Evolutionary conservation across 2,797 vertebrate species (phyloP).

Genomic region (Lithobates sylvaticus): DNA sequence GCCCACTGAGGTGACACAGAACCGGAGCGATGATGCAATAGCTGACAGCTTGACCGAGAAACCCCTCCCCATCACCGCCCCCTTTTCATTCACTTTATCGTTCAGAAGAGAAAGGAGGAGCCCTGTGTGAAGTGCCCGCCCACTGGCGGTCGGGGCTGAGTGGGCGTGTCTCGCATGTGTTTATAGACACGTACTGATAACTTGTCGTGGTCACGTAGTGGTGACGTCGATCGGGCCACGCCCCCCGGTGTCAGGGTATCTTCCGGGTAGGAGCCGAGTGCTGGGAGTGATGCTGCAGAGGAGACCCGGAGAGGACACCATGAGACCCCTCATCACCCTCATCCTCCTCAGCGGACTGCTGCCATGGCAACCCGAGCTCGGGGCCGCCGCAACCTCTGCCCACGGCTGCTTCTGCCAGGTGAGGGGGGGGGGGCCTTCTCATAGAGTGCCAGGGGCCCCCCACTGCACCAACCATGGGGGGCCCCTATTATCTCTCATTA

Average conservation of each 20-base stretch:
- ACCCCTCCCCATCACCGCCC: not conserved
- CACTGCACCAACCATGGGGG: too few relatives aligned
- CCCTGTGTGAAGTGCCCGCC: not conserved
- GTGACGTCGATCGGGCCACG: not conserved
- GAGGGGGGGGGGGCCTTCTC: conserved; percentile 32
- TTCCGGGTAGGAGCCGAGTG: conserved; percentile 23
- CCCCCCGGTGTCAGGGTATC: conserved; percentile 12
- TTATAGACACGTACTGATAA: conserved; percentile 18
- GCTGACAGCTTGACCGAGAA: not conserved
- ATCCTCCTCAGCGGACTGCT: conserved; percentile 12
- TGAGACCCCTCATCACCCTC: not conserved
- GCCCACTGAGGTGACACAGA: not conserved
- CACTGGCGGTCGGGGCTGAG: not conserved
- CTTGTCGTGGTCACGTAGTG: not conserved
- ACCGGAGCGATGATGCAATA: not conserved
- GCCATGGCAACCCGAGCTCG: conserved; percentile 28
- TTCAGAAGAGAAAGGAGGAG: not conserved
- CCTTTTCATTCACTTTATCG: not conserved
- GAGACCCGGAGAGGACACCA: not conserved
- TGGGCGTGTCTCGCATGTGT: conserved; percentile 12
- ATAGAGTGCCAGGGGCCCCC: too few relatives aligned
- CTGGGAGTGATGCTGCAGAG: not conserved
- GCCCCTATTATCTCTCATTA: too few relatives aligned
- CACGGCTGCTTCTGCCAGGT: conserved; percentile 86
- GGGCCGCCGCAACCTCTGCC: conserved; percentile 62